Evolutionary conservation across 1,140 invertebrate species (phyloP), one percentile per base, ranked within the genome.

Genomic region (Cotesia chilonis): DNA sequence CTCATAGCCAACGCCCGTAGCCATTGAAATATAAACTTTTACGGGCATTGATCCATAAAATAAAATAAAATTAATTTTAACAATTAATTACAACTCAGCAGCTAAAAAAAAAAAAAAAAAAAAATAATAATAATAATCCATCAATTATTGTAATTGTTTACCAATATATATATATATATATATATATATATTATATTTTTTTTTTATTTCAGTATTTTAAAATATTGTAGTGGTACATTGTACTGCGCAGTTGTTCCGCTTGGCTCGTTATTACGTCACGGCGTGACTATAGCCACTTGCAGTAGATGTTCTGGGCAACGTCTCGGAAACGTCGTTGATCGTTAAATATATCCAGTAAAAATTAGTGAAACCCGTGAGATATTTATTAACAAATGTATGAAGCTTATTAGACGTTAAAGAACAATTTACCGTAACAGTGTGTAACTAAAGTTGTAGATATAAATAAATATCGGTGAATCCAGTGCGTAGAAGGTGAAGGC

Each of bases 1-100:
- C 57, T 71, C 4, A 17, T 61, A 71, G 74, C 76, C 76, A 79
- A 79, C 78, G 78, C 78, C 75, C 77, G 76, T 74, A 71, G 47
- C 74, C 28, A 28, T 28, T 28, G 1, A 28, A 28, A 28, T 28
- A 3, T 28, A 3, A 28, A 28, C 28, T 28, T 28, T 28, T 28
- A 28, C 0, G 1, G 28, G 28, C 28, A 28, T 28, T 28, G 17
- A 17, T 17, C 17, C 17, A 17, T 17, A 17, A 17, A 28, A 28
- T 28, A 28, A 28, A 28, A 28, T 14, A 14, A 14, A 14, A 14
- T 28, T 28, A 28, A 28, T 28, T 28, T 3, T 28, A 3, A 28
- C 2, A 28, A 28, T 28, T 28, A 28, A 28, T 28, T 28, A 28
- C 28, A 28, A 28, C 28, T 3, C 28, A 28, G 3, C 28, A 28